Base-by-base conservation (phyloP, 2,113 vertebrate species). In the Grammomys surdaster region DNA sequence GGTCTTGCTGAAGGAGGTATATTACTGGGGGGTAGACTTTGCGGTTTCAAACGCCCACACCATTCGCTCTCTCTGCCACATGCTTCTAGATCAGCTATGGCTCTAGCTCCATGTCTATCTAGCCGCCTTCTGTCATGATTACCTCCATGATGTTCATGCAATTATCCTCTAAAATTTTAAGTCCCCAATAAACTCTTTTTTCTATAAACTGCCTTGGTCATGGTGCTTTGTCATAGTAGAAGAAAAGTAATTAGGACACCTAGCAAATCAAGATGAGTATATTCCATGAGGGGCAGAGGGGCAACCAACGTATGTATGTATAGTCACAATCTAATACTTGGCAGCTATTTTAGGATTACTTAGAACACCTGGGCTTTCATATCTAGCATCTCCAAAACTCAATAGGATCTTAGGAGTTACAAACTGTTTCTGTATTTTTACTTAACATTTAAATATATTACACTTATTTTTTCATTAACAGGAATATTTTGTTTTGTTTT, bases 371-470 rank as follows among this genome's bases (percentile, higher is more conserved):
- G 98, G 97, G 97, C 95, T 97, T 96, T 97, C 97, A 97, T 88
- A 92, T 96, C 96, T 98, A 97, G 97, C 95, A 97, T 98, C 97
- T 98, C 96, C 97, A 97, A 97, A 97, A 97, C 90, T 98, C 98
- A 97, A 54, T 90, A 97, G 96, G 98, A 97, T 97, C 98, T 98
- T 98, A 97, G 98, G 97, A 98, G 94, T 98, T 89, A 98, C 96
- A 98, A 96, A 97, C 97, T 48, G 46, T n/a, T 63, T 46, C 90
- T 94, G 92, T 96, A 97, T 98, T 97, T 98, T 89, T 97, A 98
- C 96, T 43, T 90, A 92, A 98, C 91, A 97, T 95, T 97, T 98
- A 97, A 98, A 97, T 91, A 97, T 63, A 88, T 97, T 96, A 98
- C 92, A 97, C 69, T 97, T 95, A 92, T 65, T 78, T 92, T 97